Percentiles rank a stretch among this genome's conserved stretches.
Evolutionary conservation across 2,797 vertebrate genomes (phyloP).

Genomic region (Chaetophractus vellerosus): DNA sequence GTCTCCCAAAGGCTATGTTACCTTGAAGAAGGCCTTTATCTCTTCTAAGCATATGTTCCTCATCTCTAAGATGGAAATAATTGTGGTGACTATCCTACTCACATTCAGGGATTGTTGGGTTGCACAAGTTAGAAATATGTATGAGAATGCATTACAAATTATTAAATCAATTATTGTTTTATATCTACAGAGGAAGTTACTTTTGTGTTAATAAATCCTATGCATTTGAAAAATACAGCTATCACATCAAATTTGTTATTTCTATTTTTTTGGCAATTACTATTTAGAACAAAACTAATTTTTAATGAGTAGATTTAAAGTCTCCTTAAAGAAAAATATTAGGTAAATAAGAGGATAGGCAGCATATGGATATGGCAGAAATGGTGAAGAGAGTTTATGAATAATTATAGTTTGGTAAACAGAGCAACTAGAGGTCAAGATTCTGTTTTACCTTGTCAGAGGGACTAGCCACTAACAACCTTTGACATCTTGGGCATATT

Average conservation of each 20-base stretch:
- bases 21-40: not conserved
- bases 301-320: not conserved
- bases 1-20: not conserved
- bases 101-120: not conserved
- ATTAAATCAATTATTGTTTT: not conserved
- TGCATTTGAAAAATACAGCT: conserved; percentile 3
- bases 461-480: not conserved
- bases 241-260: not conserved
- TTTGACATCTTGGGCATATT: not conserved
- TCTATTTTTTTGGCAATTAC: not conserved
- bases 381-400: not conserved
- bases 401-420: not conserved
- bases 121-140: conserved; percentile 13
- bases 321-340: not conserved
- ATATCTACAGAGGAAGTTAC: not conserved
- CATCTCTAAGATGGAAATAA: not conserved
- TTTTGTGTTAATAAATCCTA: not conserved
- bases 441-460: not conserved
- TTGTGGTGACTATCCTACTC: not conserved
- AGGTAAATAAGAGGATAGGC: not conserved
- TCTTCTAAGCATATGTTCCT: not conserved
- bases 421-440: not conserved
- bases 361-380: too few species aligned
- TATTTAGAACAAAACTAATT: conserved; percentile 4
- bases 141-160: not conserved